Base-by-base conservation (phyloP, 2,888 invertebrate species). In the Apotomis turbidana region DNA sequence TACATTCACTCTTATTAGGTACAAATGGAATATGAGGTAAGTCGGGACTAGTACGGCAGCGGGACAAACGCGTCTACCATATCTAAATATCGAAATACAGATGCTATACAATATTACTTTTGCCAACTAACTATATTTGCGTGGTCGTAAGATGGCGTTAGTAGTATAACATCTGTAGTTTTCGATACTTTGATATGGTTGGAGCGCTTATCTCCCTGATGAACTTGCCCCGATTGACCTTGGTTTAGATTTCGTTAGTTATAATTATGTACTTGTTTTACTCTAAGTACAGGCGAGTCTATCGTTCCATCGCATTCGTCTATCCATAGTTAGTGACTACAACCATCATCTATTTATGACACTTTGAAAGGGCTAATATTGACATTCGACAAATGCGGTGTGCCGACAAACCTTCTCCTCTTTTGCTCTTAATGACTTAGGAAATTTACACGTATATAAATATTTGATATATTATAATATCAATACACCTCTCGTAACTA, bases 221-320 rank as follows among this genome's bases (percentile, higher is more conserved):
- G 27, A 27, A 2, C 27, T 27, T 27, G 27, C 2, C 27, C 27
- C 27, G 27, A 27, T 27, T 27, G 27, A 27, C 27, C 27, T 27
- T 27, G 87, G 81, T 88, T 87, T 86, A 89, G 81, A 85, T 89
- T 86, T 85, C 83, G 83, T 87, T 88, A 89, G 83, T 84, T 88
- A 88, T 79, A 68, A 84, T 88, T 89, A 90, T 91, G 90, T 90
- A 91, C 90, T 91, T 90, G 80, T 85, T 88, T 88, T 88, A 90
- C 79, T 74, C 79, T 82, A 82, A 81, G 81, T 81, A 83, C 83
- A 79, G 74, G 46, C 38, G 27, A 44, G 67, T 57, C 58, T n/a
- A 36, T 12, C 51, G 57, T 9, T 27, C 9, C 15, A 4, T 27
- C 36, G 60, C 66, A 54, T 62, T 58, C 55, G 36, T 52, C 15